phyloP scores from a whole-genome alignment of 2,888 invertebrate genomes.

The Ichneumon xanthorius region DNA sequence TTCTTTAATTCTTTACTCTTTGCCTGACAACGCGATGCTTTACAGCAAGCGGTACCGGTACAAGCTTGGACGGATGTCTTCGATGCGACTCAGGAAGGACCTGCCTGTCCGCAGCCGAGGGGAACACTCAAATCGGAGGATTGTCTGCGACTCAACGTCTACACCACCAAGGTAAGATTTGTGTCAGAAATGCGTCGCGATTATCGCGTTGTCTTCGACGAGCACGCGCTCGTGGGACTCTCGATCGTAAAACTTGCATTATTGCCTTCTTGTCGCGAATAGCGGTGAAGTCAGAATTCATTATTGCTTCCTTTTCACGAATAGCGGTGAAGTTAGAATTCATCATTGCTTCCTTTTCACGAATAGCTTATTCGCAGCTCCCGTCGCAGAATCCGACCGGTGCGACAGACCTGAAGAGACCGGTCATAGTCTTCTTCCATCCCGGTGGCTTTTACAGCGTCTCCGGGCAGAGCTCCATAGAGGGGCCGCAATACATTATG shows the following conservation, averaged over 20 bases:
- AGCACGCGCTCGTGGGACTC: too few species aligned
- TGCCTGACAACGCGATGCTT: not conserved
- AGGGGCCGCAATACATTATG: constrained; percentile 88
- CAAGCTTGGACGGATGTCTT: constrained; percentile 85
- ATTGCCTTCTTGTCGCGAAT: not conserved
- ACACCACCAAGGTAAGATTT: constrained; percentile 84
- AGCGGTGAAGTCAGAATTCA: too few species aligned
- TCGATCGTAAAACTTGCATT: not conserved
- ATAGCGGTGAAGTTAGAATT: too few species aligned
- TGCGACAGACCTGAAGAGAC: constrained; percentile 74
- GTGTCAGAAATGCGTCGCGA: not conserved
- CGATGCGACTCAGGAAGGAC: constrained; percentile 87
- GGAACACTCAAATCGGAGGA: constrained; percentile 86
- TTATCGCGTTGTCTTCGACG: not conserved
- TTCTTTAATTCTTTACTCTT: not conserved
- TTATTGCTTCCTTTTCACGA: too few species aligned
- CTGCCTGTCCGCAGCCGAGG: constrained; percentile 86
- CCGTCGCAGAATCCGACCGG: constrained; percentile 28
- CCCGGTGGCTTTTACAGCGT: constrained; percentile 88
- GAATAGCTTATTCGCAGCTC: too few species aligned
- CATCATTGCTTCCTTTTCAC: too few species aligned
- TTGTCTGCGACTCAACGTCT: constrained; percentile 88
- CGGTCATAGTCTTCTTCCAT: constrained; percentile 89
- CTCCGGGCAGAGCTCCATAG: constrained; percentile 86
- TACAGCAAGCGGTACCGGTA: constrained; percentile 85